Base-by-base conservation (phyloP, 2,888 invertebrate species). In the Spilarctia lutea region DNA sequence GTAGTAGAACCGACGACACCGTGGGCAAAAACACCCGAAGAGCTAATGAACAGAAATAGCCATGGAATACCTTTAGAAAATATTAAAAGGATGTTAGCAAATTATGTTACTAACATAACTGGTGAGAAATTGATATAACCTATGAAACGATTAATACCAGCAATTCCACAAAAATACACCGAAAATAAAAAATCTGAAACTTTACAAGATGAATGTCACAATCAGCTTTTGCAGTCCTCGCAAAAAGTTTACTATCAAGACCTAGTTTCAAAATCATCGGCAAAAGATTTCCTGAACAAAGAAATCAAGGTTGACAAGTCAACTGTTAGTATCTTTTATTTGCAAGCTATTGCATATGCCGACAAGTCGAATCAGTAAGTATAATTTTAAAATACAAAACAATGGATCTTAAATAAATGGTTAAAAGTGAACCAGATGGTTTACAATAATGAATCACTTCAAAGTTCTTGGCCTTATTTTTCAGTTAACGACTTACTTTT, bases 1-100 rank as follows among this genome's bases (percentile, higher is more conserved):
- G 94, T 99, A 1, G 79, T 98, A 0, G 98, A 99, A 89, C 98
- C 99, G 0, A 96, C 96, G 65, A 99, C 98, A 0, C 93, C 96
- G 0, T 99, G 99, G 99, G 94, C 96, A 11, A 92, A 89, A 78
- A 96, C 94, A 52, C 88, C 93, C 2, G 92, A 94, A 73, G 96
- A 97, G 85, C 93, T 99, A 48, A 94, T 96, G 0, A 96, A 94
- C 77, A 97, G 94, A 82, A 98, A 97, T 90, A 86, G 79, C 0
- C 99, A 99, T 89, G 94, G 96, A 48, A 98, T 99, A 0, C 96
- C 97, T 0, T 93, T 96, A 75, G 90, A 94, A 0, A 96, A 93
- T 75, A 98, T 99, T 45, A 93, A 95, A 82, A 92, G 93, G 42
- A 98, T 98, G 97, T 84, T 97, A 33, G 96, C 96, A 0, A 96